A percentile compares a stretch with the other conserved stretches of the same genome.
Conservation (phyloP, 2,113 vertebrate genomes). For the Ammodytes marinus region DNA sequence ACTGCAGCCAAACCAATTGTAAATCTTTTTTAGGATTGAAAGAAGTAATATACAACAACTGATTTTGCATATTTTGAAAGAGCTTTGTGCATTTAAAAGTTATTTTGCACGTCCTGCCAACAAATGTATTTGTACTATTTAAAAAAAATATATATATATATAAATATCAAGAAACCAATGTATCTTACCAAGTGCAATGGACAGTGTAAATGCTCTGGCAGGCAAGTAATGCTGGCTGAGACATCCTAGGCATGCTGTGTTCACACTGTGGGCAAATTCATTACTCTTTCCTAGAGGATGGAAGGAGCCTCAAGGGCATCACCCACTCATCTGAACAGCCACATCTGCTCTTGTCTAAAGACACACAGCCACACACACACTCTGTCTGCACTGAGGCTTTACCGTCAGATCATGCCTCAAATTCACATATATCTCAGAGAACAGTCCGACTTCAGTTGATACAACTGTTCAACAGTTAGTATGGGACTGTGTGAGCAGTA, state of each 20-base stretch:
- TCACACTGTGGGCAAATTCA: slow-evolving; percentile 41
- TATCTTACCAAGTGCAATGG: slow-evolving; percentile 22
- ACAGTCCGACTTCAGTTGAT: not conserved
- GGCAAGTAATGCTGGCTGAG: slow-evolving; percentile 54
- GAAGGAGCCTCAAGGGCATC: slow-evolving; percentile 27
- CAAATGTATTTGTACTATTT: not conserved
- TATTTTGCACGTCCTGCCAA: not conserved
- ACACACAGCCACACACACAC: not conserved
- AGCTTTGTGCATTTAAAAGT: not conserved
- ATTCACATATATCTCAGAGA: not conserved
- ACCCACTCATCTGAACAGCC: not conserved
- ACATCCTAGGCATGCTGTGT: slow-evolving; percentile 53
- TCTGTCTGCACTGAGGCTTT: not conserved
- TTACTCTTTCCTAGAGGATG: slow-evolving; percentile 21
- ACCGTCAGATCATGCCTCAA: not conserved
- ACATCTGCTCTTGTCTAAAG: not conserved
- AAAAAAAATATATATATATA: too few species aligned
- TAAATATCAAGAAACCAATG: not conserved
- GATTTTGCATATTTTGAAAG: not conserved
- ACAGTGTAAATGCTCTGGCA: slow-evolving; percentile 22
- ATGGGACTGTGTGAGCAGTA: not conserved
- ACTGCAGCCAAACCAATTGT: not conserved
- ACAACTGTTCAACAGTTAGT: not conserved
- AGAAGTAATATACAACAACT: not conserved
- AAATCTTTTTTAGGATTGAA: not conserved